Percentiles rank a stretch among this genome's conserved stretches.
Conservation (phyloP, 2,888 invertebrate species). For the Megaustenia siamemsis region DNA sequence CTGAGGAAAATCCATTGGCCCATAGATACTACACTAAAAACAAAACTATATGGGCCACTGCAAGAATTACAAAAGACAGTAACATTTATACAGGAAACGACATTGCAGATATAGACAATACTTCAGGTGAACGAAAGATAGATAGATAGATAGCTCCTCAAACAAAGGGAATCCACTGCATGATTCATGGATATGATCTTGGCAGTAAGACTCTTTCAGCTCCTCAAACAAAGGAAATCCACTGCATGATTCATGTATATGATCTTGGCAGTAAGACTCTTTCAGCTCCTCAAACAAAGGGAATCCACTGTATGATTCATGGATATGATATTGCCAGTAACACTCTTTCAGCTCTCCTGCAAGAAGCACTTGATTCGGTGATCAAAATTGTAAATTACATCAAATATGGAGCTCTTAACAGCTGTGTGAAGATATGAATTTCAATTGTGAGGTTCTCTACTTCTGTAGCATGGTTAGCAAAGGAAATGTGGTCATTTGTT, state of each 20-base stretch:
- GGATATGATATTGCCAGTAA: not conserved
- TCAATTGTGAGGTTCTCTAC: not conserved
- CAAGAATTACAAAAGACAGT: too few relatives aligned
- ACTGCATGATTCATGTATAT: not conserved
- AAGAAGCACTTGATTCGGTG: not conserved
- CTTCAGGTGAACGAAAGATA: not conserved
- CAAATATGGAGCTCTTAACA: not conserved
- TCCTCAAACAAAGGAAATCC: not conserved
- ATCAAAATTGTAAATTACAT: constrained; percentile 9
- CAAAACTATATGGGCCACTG: too few relatives aligned
- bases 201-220: too few relatives aligned
- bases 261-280: too few relatives aligned
- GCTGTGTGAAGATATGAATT: not conserved
- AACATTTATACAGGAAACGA: too few relatives aligned
- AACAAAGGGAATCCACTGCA: constrained; percentile 1
- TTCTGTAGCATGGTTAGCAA: not conserved
- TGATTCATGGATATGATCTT: not conserved
- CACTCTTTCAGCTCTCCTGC: not conserved
- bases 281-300: too few relatives aligned
- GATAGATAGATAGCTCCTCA: not conserved
- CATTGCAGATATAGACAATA: too few relatives aligned
- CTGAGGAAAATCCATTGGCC: too few relatives aligned
- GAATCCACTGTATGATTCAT: not conserved
- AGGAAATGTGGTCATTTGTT: not conserved
- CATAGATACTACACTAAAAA: too few relatives aligned